Conservation (phyloP, 2,888 invertebrate species). For the Andrena flavipes region DNA sequence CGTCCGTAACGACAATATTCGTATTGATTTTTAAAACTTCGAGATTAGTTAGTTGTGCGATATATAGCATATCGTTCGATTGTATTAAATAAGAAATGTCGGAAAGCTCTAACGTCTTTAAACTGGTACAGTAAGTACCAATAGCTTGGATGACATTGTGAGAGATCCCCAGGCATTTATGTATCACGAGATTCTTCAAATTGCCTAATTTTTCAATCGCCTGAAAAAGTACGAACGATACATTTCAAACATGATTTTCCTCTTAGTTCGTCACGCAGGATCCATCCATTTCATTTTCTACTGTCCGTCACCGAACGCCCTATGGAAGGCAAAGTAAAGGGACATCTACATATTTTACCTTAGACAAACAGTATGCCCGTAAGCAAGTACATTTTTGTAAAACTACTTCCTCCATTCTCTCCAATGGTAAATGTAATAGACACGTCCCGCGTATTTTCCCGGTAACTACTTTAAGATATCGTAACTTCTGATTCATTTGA, state of each 20-base stretch:
- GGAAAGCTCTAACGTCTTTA: constrained; percentile 73
- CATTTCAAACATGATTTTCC: background rate
- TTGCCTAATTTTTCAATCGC: constrained; percentile 72
- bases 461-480: constrained; percentile 70
- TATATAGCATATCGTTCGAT: constrained; percentile 78
- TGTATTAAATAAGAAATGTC: constrained; percentile 81
- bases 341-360: constrained; percentile 64
- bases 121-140: constrained; percentile 66
- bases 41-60: constrained; percentile 85
- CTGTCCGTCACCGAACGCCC: too few species aligned
- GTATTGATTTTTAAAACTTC: constrained; percentile 85
- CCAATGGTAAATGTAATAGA: constrained; percentile 73
- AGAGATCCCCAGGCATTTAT: constrained; percentile 71
- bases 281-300: too few species aligned
- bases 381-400: constrained; percentile 74
- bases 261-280: too few species aligned
- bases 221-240: constrained; percentile 55
- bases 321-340: background rate
- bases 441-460: constrained; percentile 78
- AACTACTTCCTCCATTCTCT: constrained; percentile 77
- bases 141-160: constrained; percentile 73
- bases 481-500: constrained; percentile 74
- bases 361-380: constrained; percentile 66
- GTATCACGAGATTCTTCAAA: constrained; percentile 73
- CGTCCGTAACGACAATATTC: constrained; percentile 86